These are phyloP conservation scores for Pipistrellus pipistrellus DNA, from an alignment of 2,797 vertebrate genomes.

Conservation along the genomic window DNA sequence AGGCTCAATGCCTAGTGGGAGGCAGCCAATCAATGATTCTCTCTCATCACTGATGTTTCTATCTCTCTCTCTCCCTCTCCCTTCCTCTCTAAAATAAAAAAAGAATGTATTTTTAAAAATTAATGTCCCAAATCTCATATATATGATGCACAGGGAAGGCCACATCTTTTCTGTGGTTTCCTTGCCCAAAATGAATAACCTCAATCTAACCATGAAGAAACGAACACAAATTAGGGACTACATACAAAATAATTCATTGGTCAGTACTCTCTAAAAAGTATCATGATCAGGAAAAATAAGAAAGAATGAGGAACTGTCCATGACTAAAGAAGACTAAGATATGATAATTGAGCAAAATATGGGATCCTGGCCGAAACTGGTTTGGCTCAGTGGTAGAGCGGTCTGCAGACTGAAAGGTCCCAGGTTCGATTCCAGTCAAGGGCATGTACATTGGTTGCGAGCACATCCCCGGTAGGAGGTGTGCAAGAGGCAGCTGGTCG, in stretches of 20 bases:
- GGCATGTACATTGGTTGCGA: too few species aligned
- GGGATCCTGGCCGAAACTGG: not conserved
- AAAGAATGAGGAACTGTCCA: not conserved
- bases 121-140: not conserved
- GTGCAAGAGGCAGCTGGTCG: too few species aligned
- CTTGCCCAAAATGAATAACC: constrained; percentile 6
- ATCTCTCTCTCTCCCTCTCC: too few species aligned
- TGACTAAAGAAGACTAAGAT: not conserved
- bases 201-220: not conserved
- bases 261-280: not conserved
- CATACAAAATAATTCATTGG: not conserved
- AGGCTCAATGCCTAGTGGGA: too few species aligned
- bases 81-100: not conserved
- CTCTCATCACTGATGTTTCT: too few species aligned
- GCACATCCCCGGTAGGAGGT: too few species aligned
- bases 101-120: constrained; percentile 10
- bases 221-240: not conserved
- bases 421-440: too few species aligned
- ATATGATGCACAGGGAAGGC: not conserved
- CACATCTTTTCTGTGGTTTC: not conserved
- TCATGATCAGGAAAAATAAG: constrained; percentile 13
- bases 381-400: too few species aligned
- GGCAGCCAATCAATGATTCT: too few species aligned
- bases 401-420: too few species aligned
- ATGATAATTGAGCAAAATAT: not conserved